These are phyloP conservation scores for Caenorhabditis panamensis DNA, from an alignment of 2,888 invertebrate genomes.

Conservation along the genomic window DNA sequence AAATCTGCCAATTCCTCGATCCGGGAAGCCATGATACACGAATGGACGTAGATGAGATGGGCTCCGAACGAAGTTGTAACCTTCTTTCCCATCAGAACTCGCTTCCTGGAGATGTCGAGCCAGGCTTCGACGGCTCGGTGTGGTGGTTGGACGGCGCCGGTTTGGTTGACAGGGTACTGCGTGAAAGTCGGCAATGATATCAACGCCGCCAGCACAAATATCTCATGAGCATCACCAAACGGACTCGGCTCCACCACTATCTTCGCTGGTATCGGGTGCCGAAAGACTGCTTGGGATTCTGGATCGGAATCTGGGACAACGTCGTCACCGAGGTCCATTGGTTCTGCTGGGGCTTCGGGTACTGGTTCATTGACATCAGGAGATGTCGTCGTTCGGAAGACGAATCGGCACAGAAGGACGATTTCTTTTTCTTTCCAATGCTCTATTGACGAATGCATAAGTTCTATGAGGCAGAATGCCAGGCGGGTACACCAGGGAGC, in stretches of 20 bases:
- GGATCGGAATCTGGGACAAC: constrained; percentile 49
- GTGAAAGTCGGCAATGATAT: constrained; percentile 61
- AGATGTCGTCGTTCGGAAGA: constrained; percentile 27
- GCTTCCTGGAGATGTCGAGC: constrained; percentile 33
- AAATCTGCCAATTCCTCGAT: constrained; percentile 36
- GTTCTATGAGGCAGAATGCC: constrained; percentile 49
- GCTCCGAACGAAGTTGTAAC: constrained; percentile 30
- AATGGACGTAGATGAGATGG: constrained; percentile 49
- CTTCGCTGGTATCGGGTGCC: neutral
- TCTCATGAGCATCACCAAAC: constrained; percentile 62
- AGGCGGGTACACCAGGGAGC: constrained; percentile 53
- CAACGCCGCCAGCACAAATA: constrained; percentile 50
- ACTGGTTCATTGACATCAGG: neutral
- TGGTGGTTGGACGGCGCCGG: constrained; percentile 45
- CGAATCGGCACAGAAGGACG: constrained; percentile 38
- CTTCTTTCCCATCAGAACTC: constrained; percentile 31
- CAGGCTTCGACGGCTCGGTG: constrained; percentile 45
- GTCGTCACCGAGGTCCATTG: constrained; percentile 50
- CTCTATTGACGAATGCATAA: constrained; percentile 24
- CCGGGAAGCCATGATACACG: constrained; percentile 50
- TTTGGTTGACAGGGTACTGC: constrained; percentile 53
- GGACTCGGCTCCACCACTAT: constrained; percentile 30
- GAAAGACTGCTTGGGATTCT: constrained; percentile 9
- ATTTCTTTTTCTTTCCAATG: constrained; percentile 41
- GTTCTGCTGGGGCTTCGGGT: constrained; percentile 11